phyloP scores from a whole-genome alignment of 53 echinoderm and acorn worm genomes.

The Astropecten irregularis region DNA sequence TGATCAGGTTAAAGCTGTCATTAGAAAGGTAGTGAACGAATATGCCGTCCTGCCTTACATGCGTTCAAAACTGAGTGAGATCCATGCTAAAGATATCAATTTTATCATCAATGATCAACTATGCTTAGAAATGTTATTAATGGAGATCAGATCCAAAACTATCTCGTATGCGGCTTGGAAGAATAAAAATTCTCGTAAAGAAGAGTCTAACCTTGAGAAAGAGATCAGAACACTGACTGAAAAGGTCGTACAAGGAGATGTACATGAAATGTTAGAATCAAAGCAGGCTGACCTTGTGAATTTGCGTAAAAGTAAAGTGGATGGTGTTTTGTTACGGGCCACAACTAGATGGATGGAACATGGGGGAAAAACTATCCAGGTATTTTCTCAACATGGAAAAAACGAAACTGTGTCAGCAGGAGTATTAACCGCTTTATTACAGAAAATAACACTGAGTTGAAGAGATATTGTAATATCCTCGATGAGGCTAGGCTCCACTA shows the following conservation, averaged over 20 bases:
- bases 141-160: not conserved
- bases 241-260: not conserved
- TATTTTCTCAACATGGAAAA: too few species aligned
- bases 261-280: too few species aligned
- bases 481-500: too few species aligned
- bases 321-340: too few species aligned
- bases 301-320: not conserved
- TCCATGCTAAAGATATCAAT: not conserved
- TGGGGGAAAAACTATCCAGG: too few species aligned
- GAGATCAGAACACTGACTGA: not conserved
- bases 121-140: not conserved
- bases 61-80: not conserved
- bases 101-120: not conserved
- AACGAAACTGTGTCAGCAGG: too few species aligned
- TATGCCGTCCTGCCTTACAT: not conserved
- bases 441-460: too few species aligned
- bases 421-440: too few species aligned
- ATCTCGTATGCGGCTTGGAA: not conserved
- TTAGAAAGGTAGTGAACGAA: not conserved
- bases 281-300: not conserved
- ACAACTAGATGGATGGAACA: too few species aligned
- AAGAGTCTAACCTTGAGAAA: not conserved
- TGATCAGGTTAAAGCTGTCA: not conserved
- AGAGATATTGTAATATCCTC: too few species aligned
- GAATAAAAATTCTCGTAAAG: too few species aligned